Evolutionary conservation across 1,140 invertebrate genomes (phyloP).

Genomic region (Phocides pigmalion): DNA sequence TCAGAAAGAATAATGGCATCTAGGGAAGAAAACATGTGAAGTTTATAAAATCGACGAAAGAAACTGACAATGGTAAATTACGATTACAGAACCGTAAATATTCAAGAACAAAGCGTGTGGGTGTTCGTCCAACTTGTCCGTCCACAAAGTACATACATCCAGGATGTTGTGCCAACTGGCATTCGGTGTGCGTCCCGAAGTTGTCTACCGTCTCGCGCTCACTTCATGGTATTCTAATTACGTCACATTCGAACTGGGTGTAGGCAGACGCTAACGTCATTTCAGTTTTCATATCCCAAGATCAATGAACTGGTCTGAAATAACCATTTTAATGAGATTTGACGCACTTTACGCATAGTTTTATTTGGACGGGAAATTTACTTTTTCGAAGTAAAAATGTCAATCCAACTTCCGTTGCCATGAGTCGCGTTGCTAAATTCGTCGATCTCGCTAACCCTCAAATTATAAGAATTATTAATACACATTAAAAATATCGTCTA

Average conservation of each 20-base stretch:
- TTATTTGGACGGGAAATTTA: not conserved
- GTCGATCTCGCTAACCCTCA: too few species aligned
- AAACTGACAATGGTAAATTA: not conserved
- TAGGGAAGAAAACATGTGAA: too few species aligned
- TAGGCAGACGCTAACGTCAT: conserved; percentile 28
- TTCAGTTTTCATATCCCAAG: conserved; percentile 30
- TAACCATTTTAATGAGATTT: conserved; percentile 12
- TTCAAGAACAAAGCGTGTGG: conserved; percentile 5
- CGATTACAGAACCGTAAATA: not conserved
- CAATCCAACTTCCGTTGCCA: too few species aligned
- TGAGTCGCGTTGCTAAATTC: too few species aligned
- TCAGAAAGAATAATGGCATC: too few species aligned
- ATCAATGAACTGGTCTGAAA: conserved; percentile 38
- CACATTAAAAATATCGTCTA: too few species aligned
- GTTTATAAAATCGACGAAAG: not conserved
- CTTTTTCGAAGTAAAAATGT: not conserved
- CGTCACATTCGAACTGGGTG: conserved; percentile 34
- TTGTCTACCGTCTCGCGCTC: conserved; percentile 31
- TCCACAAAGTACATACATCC: conserved; percentile 29
- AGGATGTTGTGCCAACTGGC: conserved; percentile 65
- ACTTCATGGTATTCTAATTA: conserved; percentile 43
- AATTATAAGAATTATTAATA: too few species aligned
- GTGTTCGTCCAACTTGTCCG: conserved; percentile 18
- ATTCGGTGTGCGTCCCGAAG: conserved; percentile 50
- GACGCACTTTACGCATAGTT: not conserved